A percentile compares a stretch with the other conserved stretches of the same genome.
phyloP scores from a whole-genome alignment of 2,888 invertebrate species.

The Ethmia dodecea region DNA sequence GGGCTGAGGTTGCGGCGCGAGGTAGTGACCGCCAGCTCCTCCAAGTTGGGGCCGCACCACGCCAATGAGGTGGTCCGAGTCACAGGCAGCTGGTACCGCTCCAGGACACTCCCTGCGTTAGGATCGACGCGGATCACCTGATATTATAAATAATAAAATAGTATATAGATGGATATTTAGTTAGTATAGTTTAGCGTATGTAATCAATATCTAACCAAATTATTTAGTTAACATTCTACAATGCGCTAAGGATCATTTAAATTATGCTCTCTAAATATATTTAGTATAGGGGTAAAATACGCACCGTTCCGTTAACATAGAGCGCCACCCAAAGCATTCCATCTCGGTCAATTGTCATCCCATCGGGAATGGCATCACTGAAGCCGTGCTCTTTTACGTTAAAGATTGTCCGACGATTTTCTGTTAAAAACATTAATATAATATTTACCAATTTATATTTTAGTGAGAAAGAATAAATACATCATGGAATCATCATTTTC shows the following conservation, averaged over 20 bases:
- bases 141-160: no score
- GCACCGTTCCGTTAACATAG: conserved; percentile 79
- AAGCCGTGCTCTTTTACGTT: conserved; percentile 46
- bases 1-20: conserved; percentile 38
- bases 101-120: conserved; percentile 45
- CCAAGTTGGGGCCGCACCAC: conserved; percentile 77
- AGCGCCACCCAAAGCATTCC: conserved; percentile 87
- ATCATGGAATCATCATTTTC: no score
- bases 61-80: conserved; percentile 75
- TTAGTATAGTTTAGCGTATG: no score
- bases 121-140: conserved; percentile 72
- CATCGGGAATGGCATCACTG: conserved; percentile 77
- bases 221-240: no score
- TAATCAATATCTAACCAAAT: no score
- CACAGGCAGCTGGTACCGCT: conserved; percentile 64
- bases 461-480: no score
- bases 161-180: no score
- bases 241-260: no score
- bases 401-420: conserved; percentile 46
- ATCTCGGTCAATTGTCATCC: conserved; percentile 86
- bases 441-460: no score
- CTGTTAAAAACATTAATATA: background rate
- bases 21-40: conserved; percentile 78
- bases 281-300: no score
- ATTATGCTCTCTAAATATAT: no score